Conservation (phyloP, 2,797 vertebrate species). For the Sphaeramia orbicularis region DNA sequence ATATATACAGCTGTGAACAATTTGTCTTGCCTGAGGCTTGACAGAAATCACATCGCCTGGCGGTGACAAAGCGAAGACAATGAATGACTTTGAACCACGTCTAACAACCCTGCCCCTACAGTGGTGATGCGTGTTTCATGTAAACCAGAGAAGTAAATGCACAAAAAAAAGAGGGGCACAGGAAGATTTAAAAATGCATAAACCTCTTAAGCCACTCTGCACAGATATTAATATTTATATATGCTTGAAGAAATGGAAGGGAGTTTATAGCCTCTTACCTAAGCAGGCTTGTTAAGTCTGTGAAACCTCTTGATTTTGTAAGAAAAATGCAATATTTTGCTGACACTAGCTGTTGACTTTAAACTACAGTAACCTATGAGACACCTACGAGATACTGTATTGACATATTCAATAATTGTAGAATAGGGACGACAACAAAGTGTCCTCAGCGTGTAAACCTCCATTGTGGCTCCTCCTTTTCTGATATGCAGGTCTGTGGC, state of each 20-base stretch:
- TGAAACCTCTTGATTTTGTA: constrained; percentile 39
- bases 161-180: constrained; percentile 40
- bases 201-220: constrained; percentile 75
- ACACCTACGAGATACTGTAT: constrained; percentile 7
- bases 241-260: constrained; percentile 53
- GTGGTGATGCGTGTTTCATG: constrained; percentile 45
- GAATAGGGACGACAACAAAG: constrained; percentile 15
- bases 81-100: constrained; percentile 32
- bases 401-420: constrained; percentile 4
- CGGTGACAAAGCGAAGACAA: constrained; percentile 39
- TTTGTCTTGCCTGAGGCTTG: constrained; percentile 43
- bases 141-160: constrained; percentile 55
- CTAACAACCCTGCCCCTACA: constrained; percentile 24
- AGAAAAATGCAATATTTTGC: constrained; percentile 24
- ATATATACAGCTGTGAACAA: constrained; percentile 34
- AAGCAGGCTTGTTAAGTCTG: constrained; percentile 28
- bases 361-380: constrained; percentile 7
- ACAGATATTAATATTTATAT: constrained; percentile 79
- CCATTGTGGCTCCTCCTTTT: constrained; percentile 30
- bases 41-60: constrained; percentile 31
- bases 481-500: constrained; percentile 33
- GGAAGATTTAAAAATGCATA: constrained; percentile 79
- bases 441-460: constrained; percentile 20
- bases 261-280: constrained; percentile 66
- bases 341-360: constrained; percentile 15